Evolutionary conservation across 1,140 invertebrate species (phyloP).

Genomic region (Caerostris darwini): DNA sequence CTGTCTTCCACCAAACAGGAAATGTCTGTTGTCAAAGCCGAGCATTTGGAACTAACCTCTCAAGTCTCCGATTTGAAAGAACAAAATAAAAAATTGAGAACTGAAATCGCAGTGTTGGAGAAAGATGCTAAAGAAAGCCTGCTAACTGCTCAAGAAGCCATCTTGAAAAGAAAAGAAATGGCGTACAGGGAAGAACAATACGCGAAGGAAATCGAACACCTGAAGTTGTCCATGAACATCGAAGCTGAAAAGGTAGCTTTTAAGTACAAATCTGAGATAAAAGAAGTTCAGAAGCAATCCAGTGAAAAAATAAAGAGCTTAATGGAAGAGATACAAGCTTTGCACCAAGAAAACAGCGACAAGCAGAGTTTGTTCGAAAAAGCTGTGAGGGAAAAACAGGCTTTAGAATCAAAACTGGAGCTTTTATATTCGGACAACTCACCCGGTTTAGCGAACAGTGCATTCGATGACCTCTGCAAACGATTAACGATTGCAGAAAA

Average conservation of each 20-base stretch:
- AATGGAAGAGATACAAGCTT: constrained; percentile 51
- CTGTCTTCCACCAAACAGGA: constrained; percentile 12
- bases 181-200: constrained; percentile 62
- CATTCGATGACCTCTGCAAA: constrained; percentile 51
- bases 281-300: constrained; percentile 31
- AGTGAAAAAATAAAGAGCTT: constrained; percentile 23
- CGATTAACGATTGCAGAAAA: constrained; percentile 43
- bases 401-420: constrained; percentile 64
- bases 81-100: constrained; percentile 50
- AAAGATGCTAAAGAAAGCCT: constrained; percentile 69
- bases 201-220: constrained; percentile 48
- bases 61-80: constrained; percentile 8
- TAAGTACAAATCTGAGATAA: constrained; percentile 42
- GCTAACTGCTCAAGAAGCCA: constrained; percentile 57
- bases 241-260: constrained; percentile 48
- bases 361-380: constrained; percentile 67
- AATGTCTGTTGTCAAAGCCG: not conserved
- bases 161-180: constrained; percentile 60
- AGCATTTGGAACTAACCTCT: constrained; percentile 4
- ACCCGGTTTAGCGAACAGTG: not conserved
- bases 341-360: constrained; percentile 52
- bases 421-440: constrained; percentile 48
- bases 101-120: not conserved
- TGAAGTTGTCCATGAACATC: not conserved
- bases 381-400: constrained; percentile 43